Percentiles rank a stretch among this genome's conserved stretches.
Evolutionary conservation across 2,113 vertebrate genomes (phyloP).

Genomic region (Prolemur simus): DNA sequence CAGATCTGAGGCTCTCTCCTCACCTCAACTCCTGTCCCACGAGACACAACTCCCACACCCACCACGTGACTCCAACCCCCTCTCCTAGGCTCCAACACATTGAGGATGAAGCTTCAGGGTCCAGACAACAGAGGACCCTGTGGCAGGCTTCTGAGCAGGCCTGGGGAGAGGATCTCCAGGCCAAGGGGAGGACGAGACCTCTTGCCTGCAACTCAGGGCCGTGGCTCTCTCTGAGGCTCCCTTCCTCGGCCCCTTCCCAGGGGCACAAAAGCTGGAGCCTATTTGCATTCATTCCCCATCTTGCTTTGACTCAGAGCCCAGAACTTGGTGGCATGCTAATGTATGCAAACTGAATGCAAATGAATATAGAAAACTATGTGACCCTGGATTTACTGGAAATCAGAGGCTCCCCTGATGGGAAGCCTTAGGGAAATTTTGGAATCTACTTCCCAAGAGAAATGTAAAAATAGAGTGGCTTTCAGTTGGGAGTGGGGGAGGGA

Average conservation of each 20-base stretch:
- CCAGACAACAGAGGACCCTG: neutral
- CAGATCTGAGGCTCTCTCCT: neutral
- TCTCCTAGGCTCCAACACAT: neutral
- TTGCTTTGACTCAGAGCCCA: neutral
- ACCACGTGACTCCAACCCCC: neutral
- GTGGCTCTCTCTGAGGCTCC: neutral
- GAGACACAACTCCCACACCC: neutral
- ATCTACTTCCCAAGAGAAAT: constrained; percentile 65
- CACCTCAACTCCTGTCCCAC: neutral
- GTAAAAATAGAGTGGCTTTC: constrained; percentile 58
- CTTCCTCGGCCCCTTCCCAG: neutral
- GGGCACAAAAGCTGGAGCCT: neutral
- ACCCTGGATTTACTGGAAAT: constrained; percentile 66
- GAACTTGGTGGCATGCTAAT: constrained; percentile 28
- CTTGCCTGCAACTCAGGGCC: neutral
- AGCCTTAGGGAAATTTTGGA: constrained; percentile 63
- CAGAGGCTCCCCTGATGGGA: constrained; percentile 21
- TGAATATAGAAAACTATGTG: constrained; percentile 17
- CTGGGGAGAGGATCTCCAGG: neutral
- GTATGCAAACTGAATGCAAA: constrained; percentile 59
- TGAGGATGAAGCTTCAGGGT: neutral
- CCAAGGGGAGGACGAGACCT: neutral
- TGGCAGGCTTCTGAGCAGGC: neutral
- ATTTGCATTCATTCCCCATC: neutral
- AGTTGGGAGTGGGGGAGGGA: neutral